Conservation (phyloP, 2,113 vertebrate genomes). For the Sceloporus undulatus region DNA sequence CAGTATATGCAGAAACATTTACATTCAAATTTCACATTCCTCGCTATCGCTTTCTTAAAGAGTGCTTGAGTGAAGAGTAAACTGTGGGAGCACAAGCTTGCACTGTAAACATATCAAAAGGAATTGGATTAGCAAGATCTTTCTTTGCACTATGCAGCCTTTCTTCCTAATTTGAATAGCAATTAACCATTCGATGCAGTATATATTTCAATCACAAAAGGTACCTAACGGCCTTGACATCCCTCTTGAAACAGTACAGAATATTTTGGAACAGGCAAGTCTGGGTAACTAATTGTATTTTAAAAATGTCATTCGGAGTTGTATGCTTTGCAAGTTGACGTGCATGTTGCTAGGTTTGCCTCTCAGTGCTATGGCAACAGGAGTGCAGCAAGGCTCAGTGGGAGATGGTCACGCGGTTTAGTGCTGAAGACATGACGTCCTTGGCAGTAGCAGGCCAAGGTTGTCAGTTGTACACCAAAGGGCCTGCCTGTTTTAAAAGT, state of each 20-base stretch:
- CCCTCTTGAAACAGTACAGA: constrained; percentile 42
- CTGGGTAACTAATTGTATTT: constrained; percentile 62
- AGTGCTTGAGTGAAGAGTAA: neutral
- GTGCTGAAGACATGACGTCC: constrained; percentile 40
- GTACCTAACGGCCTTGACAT: neutral
- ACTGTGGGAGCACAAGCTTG: constrained; percentile 28
- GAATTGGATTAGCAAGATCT: constrained; percentile 33
- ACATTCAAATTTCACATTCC: neutral
- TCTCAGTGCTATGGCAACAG: constrained; percentile 68
- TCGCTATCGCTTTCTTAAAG: neutral
- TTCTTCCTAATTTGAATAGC: constrained; percentile 45
- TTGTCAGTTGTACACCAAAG: neutral
- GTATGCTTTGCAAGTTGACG: constrained; percentile 45
- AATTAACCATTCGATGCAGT: constrained; percentile 49
- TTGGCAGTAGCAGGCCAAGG: constrained; percentile 46
- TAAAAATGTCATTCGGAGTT: constrained; percentile 42
- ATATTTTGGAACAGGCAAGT: constrained; percentile 39
- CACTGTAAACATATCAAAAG: constrained; percentile 40
- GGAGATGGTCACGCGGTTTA: constrained; percentile 26
- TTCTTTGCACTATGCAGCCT: constrained; percentile 13
- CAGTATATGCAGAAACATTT: neutral
- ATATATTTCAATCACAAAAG: constrained; percentile 44
- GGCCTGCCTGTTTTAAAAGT: neutral
- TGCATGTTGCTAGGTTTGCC: constrained; percentile 68
- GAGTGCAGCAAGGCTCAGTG: neutral